Evolutionary conservation across 2,888 invertebrate species (phyloP).

Genomic region (Xiphydria camelus): DNA sequence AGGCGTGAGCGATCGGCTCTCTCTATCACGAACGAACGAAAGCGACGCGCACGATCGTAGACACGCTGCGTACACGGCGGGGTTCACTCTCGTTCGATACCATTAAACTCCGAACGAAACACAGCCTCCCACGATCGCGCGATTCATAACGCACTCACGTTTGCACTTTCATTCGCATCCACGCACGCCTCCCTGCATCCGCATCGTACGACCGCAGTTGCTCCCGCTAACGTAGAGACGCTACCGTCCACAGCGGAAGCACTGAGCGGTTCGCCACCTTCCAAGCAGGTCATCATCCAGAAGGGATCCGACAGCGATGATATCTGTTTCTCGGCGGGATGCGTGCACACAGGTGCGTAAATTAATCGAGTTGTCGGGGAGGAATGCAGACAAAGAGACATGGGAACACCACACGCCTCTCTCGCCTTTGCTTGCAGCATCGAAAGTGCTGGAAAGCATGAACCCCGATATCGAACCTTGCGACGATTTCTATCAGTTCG

Average conservation of each 20-base stretch:
- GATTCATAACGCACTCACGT: too few species aligned
- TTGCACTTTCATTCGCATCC: background rate
- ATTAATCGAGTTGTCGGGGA: too few species aligned
- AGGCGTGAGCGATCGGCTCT: too few species aligned
- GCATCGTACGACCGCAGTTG: conserved; percentile 34
- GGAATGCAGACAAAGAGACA: background rate
- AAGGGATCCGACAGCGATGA: conserved; percentile 49
- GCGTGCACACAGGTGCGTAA: conserved; percentile 73
- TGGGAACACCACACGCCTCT: conserved; percentile 1
- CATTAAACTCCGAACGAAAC: too few species aligned
- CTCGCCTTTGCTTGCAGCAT: conserved; percentile 60
- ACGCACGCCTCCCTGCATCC: too few species aligned
- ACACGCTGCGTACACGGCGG: too few species aligned
- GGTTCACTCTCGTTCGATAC: too few species aligned
- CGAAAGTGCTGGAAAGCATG: conserved; percentile 72
- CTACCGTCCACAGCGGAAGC: conserved; percentile 52
- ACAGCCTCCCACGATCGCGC: too few species aligned
- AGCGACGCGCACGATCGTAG: too few species aligned
- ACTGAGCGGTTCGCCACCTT: conserved; percentile 29
- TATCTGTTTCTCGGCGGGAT: conserved; percentile 75
- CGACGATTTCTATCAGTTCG: conserved; percentile 80
- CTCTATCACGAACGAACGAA: too few species aligned
- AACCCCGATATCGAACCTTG: conserved; percentile 74
- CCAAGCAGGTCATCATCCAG: conserved; percentile 28
- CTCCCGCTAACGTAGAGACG: conserved; percentile 42